These are phyloP conservation scores for Sinocyclocheilus anshuiensis DNA, from an alignment of 2,113 vertebrate species.

Conservation along the genomic window DNA sequence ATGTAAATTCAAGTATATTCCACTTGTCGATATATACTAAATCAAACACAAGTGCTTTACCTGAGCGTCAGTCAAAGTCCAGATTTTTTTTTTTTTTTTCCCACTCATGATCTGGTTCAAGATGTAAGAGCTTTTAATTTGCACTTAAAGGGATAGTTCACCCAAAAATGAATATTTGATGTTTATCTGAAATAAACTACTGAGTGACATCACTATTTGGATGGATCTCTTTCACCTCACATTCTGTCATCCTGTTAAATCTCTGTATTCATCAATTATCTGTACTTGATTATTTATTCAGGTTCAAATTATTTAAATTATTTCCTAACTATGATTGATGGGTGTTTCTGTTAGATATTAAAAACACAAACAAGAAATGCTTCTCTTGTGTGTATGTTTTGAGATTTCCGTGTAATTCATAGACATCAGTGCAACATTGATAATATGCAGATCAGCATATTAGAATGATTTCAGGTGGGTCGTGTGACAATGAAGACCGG, in stretches of 20 bases:
- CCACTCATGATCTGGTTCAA: not conserved
- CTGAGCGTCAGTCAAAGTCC: not conserved
- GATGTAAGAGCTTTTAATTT: not conserved
- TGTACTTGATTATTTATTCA: not conserved
- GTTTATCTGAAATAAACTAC: conserved; percentile 29
- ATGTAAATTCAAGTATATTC: not conserved
- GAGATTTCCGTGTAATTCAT: not conserved
- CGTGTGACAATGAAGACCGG: too few relatives aligned
- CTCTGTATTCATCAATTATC: not conserved
- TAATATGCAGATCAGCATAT: not conserved
- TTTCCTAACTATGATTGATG: not conserved
- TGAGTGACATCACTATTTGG: not conserved
- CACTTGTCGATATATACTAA: conserved; percentile 28
- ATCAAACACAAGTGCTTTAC: not conserved
- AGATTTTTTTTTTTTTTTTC: not conserved
- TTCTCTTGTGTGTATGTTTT: not conserved
- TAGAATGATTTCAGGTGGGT: not conserved
- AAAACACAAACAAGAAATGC: not conserved
- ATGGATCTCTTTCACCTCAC: not conserved
- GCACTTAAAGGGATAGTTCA: too few relatives aligned
- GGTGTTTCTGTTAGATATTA: conserved; percentile 2
- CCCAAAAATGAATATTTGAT: too few relatives aligned
- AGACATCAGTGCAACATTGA: not conserved
- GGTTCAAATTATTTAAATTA: not conserved
- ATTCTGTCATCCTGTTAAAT: not conserved